Evolutionary conservation across 2,113 vertebrate genomes (phyloP).

Genomic region (Chlamydotis undulata): DNA sequence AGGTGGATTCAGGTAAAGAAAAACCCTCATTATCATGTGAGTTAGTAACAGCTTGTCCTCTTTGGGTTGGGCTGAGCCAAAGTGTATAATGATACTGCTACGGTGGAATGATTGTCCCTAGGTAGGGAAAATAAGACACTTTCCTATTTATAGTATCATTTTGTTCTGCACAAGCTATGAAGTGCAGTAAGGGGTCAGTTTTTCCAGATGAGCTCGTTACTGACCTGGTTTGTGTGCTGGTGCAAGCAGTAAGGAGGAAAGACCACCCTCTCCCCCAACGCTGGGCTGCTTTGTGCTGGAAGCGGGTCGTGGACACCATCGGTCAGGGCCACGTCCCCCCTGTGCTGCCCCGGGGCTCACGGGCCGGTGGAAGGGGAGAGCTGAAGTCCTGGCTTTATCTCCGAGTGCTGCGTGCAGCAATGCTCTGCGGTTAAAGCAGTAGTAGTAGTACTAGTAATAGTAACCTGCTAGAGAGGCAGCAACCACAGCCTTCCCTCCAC

Average conservation of each 20-base stretch:
- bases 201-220: neutral
- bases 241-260: neutral
- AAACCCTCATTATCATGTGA: constrained; percentile 7
- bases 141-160: neutral
- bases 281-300: neutral
- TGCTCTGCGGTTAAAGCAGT: neutral
- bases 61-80: neutral
- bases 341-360: no score
- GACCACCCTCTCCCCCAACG: neutral
- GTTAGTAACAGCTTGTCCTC: constrained; percentile 28
- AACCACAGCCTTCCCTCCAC: neutral
- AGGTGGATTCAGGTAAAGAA: constrained; percentile 34
- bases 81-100: neutral
- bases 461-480: neutral
- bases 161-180: neutral
- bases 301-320: rapidly evolving
- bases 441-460: no score
- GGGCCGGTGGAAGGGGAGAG: neutral
- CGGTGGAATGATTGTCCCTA: neutral
- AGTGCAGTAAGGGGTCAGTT: neutral
- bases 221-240: neutral
- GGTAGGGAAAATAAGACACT: neutral
- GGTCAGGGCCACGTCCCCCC: neutral
- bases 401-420: neutral
- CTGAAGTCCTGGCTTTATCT: neutral